These are phyloP conservation scores for Eueides isabella DNA, from an alignment of 1,140 invertebrate genomes.

Conservation along the genomic window DNA sequence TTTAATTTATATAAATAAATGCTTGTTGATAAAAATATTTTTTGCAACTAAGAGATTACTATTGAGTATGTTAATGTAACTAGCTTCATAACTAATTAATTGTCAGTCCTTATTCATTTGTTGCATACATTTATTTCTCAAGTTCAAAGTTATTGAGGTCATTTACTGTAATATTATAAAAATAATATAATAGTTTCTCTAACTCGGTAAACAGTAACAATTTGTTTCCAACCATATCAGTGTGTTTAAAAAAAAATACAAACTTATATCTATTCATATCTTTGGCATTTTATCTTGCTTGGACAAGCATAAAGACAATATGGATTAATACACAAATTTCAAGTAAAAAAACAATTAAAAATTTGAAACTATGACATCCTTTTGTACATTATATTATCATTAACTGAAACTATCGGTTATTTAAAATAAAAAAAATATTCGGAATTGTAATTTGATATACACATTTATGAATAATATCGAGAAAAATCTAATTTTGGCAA, in stretches of 20 bases:
- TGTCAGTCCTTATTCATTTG: constrained; percentile 73
- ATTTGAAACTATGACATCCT: background rate
- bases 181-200: constrained; percentile 71
- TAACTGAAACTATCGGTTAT: background rate
- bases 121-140: constrained; percentile 69
- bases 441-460: too few species aligned
- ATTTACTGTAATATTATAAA: constrained; percentile 68
- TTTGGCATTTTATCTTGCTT: constrained; percentile 75
- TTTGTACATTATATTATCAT: constrained; percentile 3
- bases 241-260: constrained; percentile 35
- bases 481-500: too few species aligned
- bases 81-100: constrained; percentile 62
- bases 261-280: constrained; percentile 77
- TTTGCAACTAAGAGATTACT: constrained; percentile 59
- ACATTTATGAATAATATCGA: too few species aligned
- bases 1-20: constrained; percentile 58
- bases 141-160: constrained; percentile 68
- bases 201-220: constrained; percentile 75
- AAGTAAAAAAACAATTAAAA: constrained; percentile 7
- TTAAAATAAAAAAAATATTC: too few species aligned
- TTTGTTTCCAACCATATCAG: constrained; percentile 74
- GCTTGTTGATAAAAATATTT: constrained; percentile 56
- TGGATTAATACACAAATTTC: background rate
- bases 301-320: constrained; percentile 43
- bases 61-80: constrained; percentile 66